Base-by-base conservation (phyloP, 2,797 vertebrate genomes). In the Lithobates pipiens region DNA sequence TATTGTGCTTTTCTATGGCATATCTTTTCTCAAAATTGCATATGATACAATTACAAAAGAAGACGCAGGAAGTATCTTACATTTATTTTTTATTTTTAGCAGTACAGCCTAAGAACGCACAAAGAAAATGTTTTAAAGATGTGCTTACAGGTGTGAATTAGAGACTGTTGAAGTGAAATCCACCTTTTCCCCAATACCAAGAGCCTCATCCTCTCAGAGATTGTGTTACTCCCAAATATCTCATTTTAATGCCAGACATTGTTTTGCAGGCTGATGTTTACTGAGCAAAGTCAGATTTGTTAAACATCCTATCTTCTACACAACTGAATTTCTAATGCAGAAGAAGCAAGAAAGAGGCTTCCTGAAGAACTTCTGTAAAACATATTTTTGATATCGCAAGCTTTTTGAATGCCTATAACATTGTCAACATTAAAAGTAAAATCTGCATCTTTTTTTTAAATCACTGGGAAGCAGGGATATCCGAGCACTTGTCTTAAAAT, bases 211-310 rank as follows among this genome's bases (percentile, higher is more conserved):
- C 75, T 77, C 44, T 71, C 42, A 27, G 82, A n/a, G 77, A 61
- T 71, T 69, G 75, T 42, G 77, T 85, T 73, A 73, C 65, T 25
- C 13, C 73, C 46, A 72, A 50, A 85, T 73, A 44, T 46, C 23
- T 63, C n/a, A 72, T 85, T 70, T 46, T 46, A 73, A 46, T 44
- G n/a, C 63, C 57, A 63, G 72, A n/a, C 27, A 78, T 85, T 85
- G 76, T 78, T 77, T 85, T 65, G 32, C 65, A 77, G 63, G 23
- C 27, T 36, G 18, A 76, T 77, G 36, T 46, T 85, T 78, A 85
- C 78, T 85, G 76, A 72, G 54, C 65, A 72, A 71, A 34, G 50
- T 73, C 21, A 76, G 76, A 85, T 67, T 85, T 79, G n/a, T 50
- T 65, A 85, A 78, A 67, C 46, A 73, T 46, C 68, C 76, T 50